These are phyloP conservation scores for Echinometra lucunter DNA, from an alignment of 53 echinoderm and acorn worm species.

Conservation along the genomic window DNA sequence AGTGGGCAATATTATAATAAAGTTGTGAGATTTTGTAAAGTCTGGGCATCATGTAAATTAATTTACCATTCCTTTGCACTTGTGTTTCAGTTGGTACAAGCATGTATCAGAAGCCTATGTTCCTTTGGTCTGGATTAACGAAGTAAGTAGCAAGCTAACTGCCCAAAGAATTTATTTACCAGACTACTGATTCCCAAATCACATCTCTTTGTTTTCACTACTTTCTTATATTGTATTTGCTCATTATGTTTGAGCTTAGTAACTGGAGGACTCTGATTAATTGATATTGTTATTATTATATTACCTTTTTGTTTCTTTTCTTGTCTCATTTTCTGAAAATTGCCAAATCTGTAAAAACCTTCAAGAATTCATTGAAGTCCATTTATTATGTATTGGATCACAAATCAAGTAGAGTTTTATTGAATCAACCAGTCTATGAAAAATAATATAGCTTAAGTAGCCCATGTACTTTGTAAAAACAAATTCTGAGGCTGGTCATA, in stretches of 20 bases:
- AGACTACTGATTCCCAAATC: no score
- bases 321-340: not conserved
- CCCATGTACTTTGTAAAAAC: not conserved
- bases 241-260: no score
- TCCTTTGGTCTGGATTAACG: slow-evolving; percentile 71
- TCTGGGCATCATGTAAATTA: not conserved
- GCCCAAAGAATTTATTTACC: no score
- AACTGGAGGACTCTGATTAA: no score
- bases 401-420: not conserved
- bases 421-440: not conserved
- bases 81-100: slow-evolving; percentile 59
- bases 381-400: not conserved
- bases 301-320: not conserved
- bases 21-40: not conserved
- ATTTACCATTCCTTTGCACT: not conserved
- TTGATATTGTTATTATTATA: not conserved
- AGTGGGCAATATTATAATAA: not conserved
- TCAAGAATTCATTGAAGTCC: not conserved
- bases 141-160: slow-evolving; percentile 40
- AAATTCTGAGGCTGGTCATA: no score
- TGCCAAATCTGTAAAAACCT: not conserved
- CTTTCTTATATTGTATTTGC: no score
- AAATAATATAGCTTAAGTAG: not conserved
- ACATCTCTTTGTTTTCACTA: no score
- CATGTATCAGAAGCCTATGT: slow-evolving; percentile 67